Evolutionary conservation across 1,140 invertebrate genomes (phyloP).

Genomic region (roundworm (Caenorhabditis elegans)): DNA sequence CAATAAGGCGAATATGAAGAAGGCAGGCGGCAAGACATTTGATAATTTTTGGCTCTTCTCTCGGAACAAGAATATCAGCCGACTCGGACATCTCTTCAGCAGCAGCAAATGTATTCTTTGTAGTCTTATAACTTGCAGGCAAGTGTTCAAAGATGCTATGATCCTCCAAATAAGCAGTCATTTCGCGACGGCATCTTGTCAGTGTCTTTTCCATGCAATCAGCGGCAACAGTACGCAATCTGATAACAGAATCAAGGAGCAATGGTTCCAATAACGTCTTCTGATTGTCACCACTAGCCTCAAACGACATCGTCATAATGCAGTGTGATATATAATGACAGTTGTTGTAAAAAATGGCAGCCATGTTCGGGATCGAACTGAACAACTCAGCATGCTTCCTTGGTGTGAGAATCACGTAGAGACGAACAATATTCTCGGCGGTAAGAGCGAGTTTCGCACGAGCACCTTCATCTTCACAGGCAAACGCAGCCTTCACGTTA

Average conservation of each 20-base stretch:
- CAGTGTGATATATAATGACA: constrained; percentile 4
- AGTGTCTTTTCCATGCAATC: constrained; percentile 16
- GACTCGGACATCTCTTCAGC: not conserved
- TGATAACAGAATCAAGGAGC: not conserved
- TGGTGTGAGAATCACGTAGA: not conserved
- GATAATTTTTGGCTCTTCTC: constrained; percentile 12
- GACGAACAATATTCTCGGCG: not conserved
- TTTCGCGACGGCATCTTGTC: not conserved
- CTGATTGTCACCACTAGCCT: not conserved
- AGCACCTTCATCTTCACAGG: not conserved
- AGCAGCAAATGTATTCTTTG: not conserved
- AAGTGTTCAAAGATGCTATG: constrained; percentile 7
- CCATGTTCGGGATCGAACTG: constrained; percentile 16
- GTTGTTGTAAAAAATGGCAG: constrained; percentile 3
- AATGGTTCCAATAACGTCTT: constrained; percentile 11
- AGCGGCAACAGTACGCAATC: not conserved
- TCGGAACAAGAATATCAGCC: not conserved
- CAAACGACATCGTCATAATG: constrained; percentile 1
- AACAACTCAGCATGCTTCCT: constrained; percentile 15
- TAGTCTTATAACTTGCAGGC: not conserved
- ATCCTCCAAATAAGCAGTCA: constrained; percentile 4
- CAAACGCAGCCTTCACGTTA: not conserved
- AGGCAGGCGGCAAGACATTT: constrained; percentile 1
- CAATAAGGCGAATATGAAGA: constrained; percentile 1
- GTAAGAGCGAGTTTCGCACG: not conserved